phyloP scores from a whole-genome alignment of 2,797 vertebrate genomes.

The Centropyge bicolor region DNA sequence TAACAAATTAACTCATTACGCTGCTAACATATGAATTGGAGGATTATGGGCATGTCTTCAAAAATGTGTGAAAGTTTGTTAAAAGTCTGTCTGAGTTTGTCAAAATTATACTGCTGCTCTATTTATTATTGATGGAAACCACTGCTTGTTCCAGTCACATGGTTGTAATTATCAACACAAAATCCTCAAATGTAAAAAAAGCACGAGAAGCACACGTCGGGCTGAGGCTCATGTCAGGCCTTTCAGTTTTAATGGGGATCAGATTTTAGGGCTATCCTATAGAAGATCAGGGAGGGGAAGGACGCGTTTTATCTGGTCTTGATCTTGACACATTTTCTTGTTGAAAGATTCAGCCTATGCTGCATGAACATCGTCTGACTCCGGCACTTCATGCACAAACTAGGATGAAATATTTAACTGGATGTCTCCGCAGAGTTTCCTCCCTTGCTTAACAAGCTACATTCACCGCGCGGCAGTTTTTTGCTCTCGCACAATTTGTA shows the following conservation, averaged over 20 bases:
- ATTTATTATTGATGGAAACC: conserved; percentile 36
- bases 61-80: conserved; percentile 3
- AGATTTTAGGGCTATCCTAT: conserved; percentile 22
- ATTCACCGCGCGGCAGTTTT: conserved; percentile 54
- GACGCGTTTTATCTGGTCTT: conserved; percentile 56
- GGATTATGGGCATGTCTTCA: not conserved
- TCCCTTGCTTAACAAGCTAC: conserved; percentile 66
- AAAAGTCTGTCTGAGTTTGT: conserved; percentile 24
- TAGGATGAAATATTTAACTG: conserved; percentile 77
- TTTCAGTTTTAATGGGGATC: conserved; percentile 41
- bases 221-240: conserved; percentile 21
- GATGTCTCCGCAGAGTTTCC: conserved; percentile 63
- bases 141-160: conserved; percentile 25
- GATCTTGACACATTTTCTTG: conserved; percentile 57
- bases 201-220: conserved; percentile 21
- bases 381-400: conserved; percentile 62
- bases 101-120: conserved; percentile 5
- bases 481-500: conserved; percentile 45
- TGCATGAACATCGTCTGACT: conserved; percentile 57
- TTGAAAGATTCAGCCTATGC: conserved; percentile 49
- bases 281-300: conserved; percentile 38
- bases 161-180: conserved; percentile 28
- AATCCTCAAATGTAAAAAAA: conserved; percentile 19
- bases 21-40: not conserved
- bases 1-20: not conserved